Conservation (phyloP, 2,113 vertebrate genomes). For the Plotosus lineatus region DNA sequence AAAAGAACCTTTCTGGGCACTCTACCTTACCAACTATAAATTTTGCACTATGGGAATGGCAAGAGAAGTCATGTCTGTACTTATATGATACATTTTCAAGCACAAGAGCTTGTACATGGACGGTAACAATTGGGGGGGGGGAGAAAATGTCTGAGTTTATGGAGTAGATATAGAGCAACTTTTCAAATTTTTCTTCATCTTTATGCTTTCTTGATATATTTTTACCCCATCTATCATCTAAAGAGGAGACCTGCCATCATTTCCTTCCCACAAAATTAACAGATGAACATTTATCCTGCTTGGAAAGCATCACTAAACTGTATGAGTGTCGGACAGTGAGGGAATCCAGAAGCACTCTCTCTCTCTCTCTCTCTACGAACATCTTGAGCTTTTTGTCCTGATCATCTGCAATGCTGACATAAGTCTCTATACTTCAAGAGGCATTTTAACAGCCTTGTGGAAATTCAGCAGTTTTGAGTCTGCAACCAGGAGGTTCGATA, state of each 20-base stretch:
- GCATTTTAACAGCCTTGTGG: background rate
- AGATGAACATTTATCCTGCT: conserved; percentile 57
- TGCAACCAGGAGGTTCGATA: background rate
- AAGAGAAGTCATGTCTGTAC: conserved; percentile 74
- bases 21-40: conserved; percentile 82
- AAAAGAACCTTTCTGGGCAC: conserved; percentile 76
- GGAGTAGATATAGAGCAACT: conserved; percentile 51
- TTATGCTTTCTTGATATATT: conserved; percentile 66
- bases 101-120: conserved; percentile 74
- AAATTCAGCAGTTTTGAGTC: background rate
- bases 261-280: conserved; percentile 58
- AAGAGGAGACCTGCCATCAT: conserved; percentile 73
- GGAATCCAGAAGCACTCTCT: conserved; percentile 25
- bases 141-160: conserved; percentile 70
- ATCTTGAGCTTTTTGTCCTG: conserved; percentile 46
- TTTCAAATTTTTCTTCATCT: conserved; percentile 63
- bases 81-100: conserved; percentile 64
- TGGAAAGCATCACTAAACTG: conserved; percentile 55
- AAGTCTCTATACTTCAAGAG: no score
- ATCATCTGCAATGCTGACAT: background rate
- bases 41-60: conserved; percentile 84
- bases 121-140: conserved; percentile 43
- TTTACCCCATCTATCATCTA: conserved; percentile 54
- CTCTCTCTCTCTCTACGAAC: conserved; percentile 6
- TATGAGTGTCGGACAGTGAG: conserved; percentile 9